Base-by-base conservation (phyloP, 2,888 invertebrate genomes). In the Thera britannica region DNA sequence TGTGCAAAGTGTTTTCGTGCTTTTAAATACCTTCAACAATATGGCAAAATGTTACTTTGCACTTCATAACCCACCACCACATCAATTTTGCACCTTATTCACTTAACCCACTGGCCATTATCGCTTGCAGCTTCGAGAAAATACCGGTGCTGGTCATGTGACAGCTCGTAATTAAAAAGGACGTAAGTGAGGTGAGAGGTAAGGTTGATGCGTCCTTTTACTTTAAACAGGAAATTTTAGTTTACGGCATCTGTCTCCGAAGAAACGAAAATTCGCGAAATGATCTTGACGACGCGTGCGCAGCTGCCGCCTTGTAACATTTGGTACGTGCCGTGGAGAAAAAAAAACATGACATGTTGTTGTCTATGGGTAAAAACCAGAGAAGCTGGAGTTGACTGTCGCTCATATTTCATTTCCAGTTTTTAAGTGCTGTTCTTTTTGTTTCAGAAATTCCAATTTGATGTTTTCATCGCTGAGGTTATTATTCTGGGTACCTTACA, bases 181-280 rank as follows among this genome's bases (percentile, higher is more conserved):
- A 36, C 72, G 63, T 75, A 72, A 38, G 63, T 62, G 58, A 46
- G 23, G 51, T 68, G 35, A 54, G 70, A 72, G 65, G 46, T 48
- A 52, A 5, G 64, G 60, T 55, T 71, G 71, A 72, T 81, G 77
- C 74, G 81, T 70, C 79, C 58, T 80, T 83, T 79, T 69, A 48
- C 49, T 52, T 51, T 55, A 48, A 63, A 51, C 65, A 63, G 67
- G 67, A 74, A 75, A 77, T 56, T 72, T 78, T 67, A 71, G 72
- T 74, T 63, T 68, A 67, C 75, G 74, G 79, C 86, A 86, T 85
- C 84, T 87, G 87, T 84, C 81, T 81, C 78, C 72, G 73, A 76
- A 85, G 87, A 82, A 80, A 78, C 82, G 80, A 84, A 86, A 86
- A 89, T 92, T 92, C 87, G 92, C 92, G 84, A 90, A 87, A 82